Conservation (phyloP, 1,140 invertebrate genomes). For the Tetraneura akinire region DNA sequence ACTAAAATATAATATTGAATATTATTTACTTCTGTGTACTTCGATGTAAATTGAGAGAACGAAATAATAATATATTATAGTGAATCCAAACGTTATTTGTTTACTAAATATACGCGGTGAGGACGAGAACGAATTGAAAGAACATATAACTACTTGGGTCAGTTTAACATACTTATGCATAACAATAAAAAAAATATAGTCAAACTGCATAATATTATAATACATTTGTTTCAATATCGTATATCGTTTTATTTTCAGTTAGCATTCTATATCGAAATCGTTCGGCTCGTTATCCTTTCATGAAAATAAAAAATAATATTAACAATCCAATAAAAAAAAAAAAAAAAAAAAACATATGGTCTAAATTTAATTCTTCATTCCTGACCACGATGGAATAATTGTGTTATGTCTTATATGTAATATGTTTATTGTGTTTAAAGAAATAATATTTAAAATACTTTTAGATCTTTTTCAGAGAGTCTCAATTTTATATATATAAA, state of each 20-base stretch:
- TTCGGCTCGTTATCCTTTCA: not conserved
- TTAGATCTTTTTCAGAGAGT: too few relatives aligned
- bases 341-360: not conserved
- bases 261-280: not conserved
- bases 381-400: too few relatives aligned
- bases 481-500: too few relatives aligned
- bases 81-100: constrained; percentile 1
- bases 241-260: constrained; percentile 1
- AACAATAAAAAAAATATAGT: not conserved
- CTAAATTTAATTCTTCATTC: not conserved
- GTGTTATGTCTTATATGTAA: too few relatives aligned
- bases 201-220: constrained; percentile 19
- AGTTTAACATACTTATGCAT: constrained; percentile 15
- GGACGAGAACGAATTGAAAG: not conserved
- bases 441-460: too few relatives aligned
- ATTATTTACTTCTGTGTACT: not conserved
- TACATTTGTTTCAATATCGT: constrained; percentile 15
- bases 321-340: not conserved
- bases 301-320: not conserved
- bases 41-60: not conserved
- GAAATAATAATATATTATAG: not conserved
- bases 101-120: not conserved
- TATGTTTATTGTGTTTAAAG: too few relatives aligned
- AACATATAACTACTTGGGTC: constrained; percentile 22
- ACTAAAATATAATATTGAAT: too few relatives aligned